Base-by-base conservation (phyloP, 2,888 invertebrate species). In the Nomada flava region DNA sequence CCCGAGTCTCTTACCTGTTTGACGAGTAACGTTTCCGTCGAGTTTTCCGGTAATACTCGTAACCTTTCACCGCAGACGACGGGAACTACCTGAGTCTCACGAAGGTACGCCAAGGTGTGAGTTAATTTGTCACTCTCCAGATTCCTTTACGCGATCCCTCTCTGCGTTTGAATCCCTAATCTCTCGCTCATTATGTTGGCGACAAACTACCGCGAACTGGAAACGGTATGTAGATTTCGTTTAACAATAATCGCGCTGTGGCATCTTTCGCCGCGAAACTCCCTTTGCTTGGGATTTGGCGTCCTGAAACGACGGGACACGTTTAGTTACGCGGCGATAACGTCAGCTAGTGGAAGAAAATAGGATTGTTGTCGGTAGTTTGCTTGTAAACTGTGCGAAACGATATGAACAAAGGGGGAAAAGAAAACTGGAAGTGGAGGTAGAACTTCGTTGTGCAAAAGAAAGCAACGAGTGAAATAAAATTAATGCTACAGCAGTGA, bases 41-140 rank as follows among this genome's bases (percentile, higher is more conserved):
- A 76, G 50, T 72, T 79, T 83, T 65, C 77, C 81, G 57, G 64
- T 70, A 76, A 74, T 74, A 55, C 53, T 65, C 67, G 55, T 15
- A 52, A 63, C 57, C 79, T 71, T 76, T 78, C 59, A 52, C 74
- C 62, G 26, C 47, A 67, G 70, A 53, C 23, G 73, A 55, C 23
- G 60, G 29, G 55, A 69, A 53, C 47, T 72, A 82, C 57, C 71
- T 63, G 75, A 75, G 79, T 85, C 79, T 70, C 85, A 67, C 76
- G 77, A 72, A 80, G 79, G 79, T 47, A 18, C n/a, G 42, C 47
- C 55, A 36, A 77, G 55, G 60, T 63, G 76, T 65, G 63, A 83
- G 83, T 77, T 88, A 86, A 88, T 84, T 84, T 77, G 81, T 86
- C 83, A 80, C 79, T 72, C 64, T 55, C 71, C 60, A 44, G 75